Percentiles rank a stretch among this genome's conserved stretches.
phyloP scores from a whole-genome alignment of 1,140 invertebrate genomes.

The Drosophila lini region DNA sequence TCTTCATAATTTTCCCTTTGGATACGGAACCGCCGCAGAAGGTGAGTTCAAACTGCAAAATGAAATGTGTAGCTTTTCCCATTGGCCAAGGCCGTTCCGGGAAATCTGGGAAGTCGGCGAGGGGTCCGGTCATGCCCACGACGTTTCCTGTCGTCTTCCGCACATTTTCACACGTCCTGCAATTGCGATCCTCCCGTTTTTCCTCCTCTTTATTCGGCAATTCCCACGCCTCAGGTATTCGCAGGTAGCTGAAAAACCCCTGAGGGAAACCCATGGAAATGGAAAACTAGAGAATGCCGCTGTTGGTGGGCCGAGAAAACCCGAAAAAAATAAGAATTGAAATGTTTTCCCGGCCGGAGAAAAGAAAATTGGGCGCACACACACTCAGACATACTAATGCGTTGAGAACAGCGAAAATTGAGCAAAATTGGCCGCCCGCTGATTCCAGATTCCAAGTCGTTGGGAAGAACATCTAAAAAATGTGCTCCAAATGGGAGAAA shows the following conservation, averaged over 20 bases:
- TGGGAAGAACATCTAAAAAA: constrained; percentile 35
- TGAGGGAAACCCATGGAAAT: constrained; percentile 25
- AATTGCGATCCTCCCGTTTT: constrained; percentile 64
- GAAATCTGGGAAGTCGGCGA: constrained; percentile 25
- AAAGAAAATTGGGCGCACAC: constrained; percentile 45
- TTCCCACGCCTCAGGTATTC: constrained; percentile 64
- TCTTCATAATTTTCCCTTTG: constrained; percentile 13
- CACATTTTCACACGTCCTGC: constrained; percentile 72
- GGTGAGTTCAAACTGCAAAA: constrained; percentile 20
- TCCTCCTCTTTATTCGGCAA: constrained; percentile 16
- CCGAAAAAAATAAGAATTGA: constrained; percentile 37
- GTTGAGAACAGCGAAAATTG: constrained; percentile 51
- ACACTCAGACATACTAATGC: constrained; percentile 5
- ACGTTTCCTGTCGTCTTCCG: constrained; percentile 67
- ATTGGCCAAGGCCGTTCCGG: constrained; percentile 47
- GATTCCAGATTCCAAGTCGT: constrained; percentile 33
- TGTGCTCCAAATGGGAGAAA: constrained; percentile 11
- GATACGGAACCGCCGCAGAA: constrained; percentile 29
- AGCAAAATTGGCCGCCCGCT: constrained; percentile 70
- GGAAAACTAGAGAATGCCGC: constrained; percentile 55
- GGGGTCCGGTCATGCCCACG: constrained; percentile 34
- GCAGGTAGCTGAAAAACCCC: constrained; percentile 55
- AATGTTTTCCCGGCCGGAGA: constrained; percentile 40
- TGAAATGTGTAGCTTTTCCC: constrained; percentile 21
- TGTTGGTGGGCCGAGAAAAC: constrained; percentile 56